Evolutionary conservation across 2,888 invertebrate species (phyloP), one percentile per base, ranked within the genome.

Genomic region (Macrophya alboannulata): DNA sequence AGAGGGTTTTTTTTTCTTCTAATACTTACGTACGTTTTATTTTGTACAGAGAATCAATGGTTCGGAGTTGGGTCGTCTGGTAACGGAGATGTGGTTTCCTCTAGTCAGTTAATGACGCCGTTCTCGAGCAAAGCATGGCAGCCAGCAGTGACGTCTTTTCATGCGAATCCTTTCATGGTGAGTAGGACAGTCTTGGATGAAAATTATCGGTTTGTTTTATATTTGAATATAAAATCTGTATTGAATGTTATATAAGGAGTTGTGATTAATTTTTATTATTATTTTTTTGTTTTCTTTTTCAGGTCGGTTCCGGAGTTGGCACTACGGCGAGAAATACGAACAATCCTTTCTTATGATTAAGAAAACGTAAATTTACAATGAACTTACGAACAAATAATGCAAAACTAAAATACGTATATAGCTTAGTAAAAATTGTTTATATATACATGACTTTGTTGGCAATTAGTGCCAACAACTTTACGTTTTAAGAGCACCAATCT

Each of bases 301-400:
- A 93, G 93, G 92, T 93, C 88, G 92, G 92, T 85, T 91, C 93
- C 31, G 92, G 92, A 62, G 89, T 92, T 86, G 92, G 90, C 87
- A 92, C 92, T 89, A 89, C 91, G 88, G 90, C 92, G 85, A 92
- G 94, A 89, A 95, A 94, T 92, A 95, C 95, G 86, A 95, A 94
- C 92, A 95, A 95, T 91, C 95, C 95, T 71, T 95, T 95, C 92
- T 95, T 95, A 94, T 95, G 95, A 95, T 92, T 87, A 88, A 89
- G 87, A 87, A 88, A 87, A 86, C 86, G 87, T 87, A 87, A 90
- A 86, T 86, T 88, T 87, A 88, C 87, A 89, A 89, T 87, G 85
- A 90, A 89, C 88, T 89, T 90, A 90, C 89, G 90, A 92, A 92
- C 91, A 90, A 91, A 90, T 89, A 90, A 90, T 89, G 88, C 89